A percentile compares a stretch with the other conserved stretches of the same genome.
Evolutionary conservation across 2,113 vertebrate genomes (phyloP).

Genomic region (Carassius gibelio): DNA sequence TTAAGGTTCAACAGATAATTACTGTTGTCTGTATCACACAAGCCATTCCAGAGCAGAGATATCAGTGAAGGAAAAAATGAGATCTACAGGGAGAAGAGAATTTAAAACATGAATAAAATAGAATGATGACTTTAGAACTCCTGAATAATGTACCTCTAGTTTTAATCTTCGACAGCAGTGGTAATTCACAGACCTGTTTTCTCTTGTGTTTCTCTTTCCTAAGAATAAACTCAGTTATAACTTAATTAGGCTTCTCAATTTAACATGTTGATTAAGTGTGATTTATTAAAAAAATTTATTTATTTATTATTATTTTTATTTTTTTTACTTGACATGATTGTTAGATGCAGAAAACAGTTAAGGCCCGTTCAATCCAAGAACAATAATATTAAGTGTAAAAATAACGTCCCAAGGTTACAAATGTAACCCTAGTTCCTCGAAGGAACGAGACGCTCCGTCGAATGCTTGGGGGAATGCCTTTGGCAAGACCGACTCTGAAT

Average conservation of each 20-base stretch:
- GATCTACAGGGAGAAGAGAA: neutral
- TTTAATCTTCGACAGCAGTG: neutral
- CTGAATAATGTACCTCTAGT: slow-evolving; percentile 9
- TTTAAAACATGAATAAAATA: slow-evolving; percentile 8
- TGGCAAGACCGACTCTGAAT: no score
- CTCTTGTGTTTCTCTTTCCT: neutral
- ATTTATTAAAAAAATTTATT: no score
- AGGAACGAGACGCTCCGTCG: no score
- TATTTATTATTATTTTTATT: no score
- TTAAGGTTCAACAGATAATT: slow-evolving; percentile 17
- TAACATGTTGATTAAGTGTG: neutral
- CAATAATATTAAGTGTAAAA: no score
- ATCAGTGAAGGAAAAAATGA: neutral
- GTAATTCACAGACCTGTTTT: neutral
- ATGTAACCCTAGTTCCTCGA: no score
- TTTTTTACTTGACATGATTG: no score
- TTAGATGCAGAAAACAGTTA: no score
- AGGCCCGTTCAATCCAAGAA: no score
- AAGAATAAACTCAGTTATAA: neutral
- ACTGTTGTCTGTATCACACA: neutral
- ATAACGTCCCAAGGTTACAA: no score
- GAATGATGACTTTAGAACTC: slow-evolving; percentile 12
- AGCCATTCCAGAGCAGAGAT: neutral
- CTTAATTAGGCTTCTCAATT: neutral
- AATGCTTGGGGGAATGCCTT: no score